Evolutionary conservation across 2,797 vertebrate species (phyloP), one percentile per base, ranked within the genome.

Genomic region (Sylvia borin): DNA sequence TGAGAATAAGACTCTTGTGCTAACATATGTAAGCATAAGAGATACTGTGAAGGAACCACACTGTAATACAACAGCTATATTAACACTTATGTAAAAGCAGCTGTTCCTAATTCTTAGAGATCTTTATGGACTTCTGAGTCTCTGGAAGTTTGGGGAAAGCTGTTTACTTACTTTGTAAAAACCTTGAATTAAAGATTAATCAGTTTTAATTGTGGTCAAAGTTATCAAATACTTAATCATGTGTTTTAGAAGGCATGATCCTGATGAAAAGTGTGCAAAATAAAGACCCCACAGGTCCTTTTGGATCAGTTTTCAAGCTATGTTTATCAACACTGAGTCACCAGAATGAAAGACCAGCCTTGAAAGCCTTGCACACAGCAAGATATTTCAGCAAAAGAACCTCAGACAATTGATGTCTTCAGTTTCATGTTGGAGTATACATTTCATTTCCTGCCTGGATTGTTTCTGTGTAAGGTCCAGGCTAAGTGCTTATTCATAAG

Each of bases 311-410:
- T 95, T 90, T 90, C 80, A 87, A 82, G 64, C 50, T 71, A 9
- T 58, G 72, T 90, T 95, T 94, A 92, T 84, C 93, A 82, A 88
- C 73, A 45, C 17, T n/a, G 76, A 86, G 76, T 45, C 66, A 76
- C 27, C 62, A 48, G 36, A 84, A 62, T 83, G 66, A 88, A 93
- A 88, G 87, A 32, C 14, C 79, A 85, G 61, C 60, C 79, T 76
- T 88, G 45, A 66, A 85, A 85, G 74, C 54, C 80, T 48, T 48
- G 58, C 70, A 90, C 36, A 31, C 38, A 78, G 51, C 29, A 72
- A 84, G 29, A 62, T 47, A 82, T 64, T 76, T 64, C 85, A 94
- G 87, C 64, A 42, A 66, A 84, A 82, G 79, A 72, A 84, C 58
- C 48, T 64, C 73, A 85, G 82, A 91, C 73, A 91, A 82, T 15